Conservation (phyloP, 2,888 invertebrate species). For the Limnephilus marmoratus region DNA sequence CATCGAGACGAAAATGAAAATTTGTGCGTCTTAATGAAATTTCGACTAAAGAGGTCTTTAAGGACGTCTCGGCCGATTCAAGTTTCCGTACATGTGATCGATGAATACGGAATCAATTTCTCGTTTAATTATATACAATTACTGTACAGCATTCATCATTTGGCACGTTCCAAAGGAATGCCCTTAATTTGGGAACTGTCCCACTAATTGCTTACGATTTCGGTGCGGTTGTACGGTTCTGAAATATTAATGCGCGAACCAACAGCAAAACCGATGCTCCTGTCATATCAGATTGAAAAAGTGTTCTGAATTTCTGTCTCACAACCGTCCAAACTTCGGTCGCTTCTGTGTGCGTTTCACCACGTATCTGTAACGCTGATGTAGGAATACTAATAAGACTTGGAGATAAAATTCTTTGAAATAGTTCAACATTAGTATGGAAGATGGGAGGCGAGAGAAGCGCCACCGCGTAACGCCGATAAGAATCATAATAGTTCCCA, state of each 20-base stretch:
- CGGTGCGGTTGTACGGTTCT: constrained; percentile 24
- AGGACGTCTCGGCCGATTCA: background rate
- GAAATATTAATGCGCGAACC: constrained; percentile 47
- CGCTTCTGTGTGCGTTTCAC: background rate
- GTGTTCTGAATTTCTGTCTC: constrained; percentile 4
- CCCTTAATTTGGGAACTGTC: constrained; percentile 6
- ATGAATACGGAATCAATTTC: constrained; percentile 16
- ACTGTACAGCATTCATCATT: background rate
- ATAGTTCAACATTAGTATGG: constrained; percentile 10
- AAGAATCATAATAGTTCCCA: background rate
- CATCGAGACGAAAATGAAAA: background rate
- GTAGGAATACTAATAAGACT: background rate
- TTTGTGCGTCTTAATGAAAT: background rate
- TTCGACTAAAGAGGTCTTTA: background rate
- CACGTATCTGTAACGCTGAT: background rate
- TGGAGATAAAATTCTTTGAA: constrained; percentile 5
- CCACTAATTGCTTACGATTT: constrained; percentile 48
- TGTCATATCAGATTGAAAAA: constrained; percentile 27
- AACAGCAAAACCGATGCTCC: constrained; percentile 27
- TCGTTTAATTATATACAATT: constrained; percentile 19
- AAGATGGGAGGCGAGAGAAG: background rate
- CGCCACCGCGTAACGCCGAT: background rate
- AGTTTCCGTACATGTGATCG: background rate
- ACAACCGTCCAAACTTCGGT: background rate
- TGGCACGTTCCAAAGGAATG: constrained; percentile 36